Evolutionary conservation across 2,113 vertebrate species (phyloP).

Genomic region (Nyctibius bracteatus): DNA sequence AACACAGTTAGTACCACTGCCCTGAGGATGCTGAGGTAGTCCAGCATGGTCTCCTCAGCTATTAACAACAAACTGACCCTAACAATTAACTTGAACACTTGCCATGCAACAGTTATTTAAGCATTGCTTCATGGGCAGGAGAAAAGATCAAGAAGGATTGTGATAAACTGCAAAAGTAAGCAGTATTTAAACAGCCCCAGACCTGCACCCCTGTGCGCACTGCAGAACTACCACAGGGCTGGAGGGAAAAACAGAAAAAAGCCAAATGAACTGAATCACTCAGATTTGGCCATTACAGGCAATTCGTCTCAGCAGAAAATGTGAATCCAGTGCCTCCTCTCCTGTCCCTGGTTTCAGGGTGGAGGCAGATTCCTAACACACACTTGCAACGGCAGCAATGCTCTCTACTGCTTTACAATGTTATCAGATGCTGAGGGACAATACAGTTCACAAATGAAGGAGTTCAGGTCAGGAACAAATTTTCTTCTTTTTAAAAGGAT

Average conservation of each 20-base stretch:
- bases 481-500: background rate
- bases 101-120: background rate
- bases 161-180: background rate
- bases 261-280: background rate
- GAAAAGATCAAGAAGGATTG: background rate
- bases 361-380: background rate
- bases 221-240: background rate
- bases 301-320: background rate
- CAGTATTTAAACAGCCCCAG: background rate
- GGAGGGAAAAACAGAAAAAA: background rate
- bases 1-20: fast-evolving
- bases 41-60: background rate
- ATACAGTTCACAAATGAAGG: background rate
- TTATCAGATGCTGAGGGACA: background rate
- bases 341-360: background rate
- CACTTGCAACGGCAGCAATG: background rate
- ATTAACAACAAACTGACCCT: background rate
- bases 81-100: background rate
- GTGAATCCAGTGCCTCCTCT: background rate
- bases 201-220: background rate
- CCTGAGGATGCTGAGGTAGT: background rate
- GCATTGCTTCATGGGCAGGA: background rate
- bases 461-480: background rate
- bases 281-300: background rate
- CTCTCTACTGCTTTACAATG: background rate